These are phyloP conservation scores for Alviniconcha strummeri DNA, from an alignment of 2,888 invertebrate genomes.

Conservation along the genomic window DNA sequence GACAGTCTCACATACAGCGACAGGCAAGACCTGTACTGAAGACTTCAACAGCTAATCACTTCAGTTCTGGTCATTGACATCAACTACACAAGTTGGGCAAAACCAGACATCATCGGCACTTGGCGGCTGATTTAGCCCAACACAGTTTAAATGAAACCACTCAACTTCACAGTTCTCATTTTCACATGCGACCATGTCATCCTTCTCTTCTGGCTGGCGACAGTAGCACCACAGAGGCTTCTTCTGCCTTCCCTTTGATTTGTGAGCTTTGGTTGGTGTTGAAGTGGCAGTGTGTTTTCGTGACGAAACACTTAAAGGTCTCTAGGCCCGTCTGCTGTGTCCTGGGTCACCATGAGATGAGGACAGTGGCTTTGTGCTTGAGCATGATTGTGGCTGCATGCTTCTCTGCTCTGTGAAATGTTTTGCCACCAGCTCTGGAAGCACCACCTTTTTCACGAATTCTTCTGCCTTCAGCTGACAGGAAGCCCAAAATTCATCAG, in stretches of 20 bases:
- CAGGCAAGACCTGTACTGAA: too few relatives aligned
- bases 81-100: too few relatives aligned
- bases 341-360: neutral
- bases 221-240: neutral
- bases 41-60: too few relatives aligned
- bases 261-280: neutral
- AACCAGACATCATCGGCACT: neutral
- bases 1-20: too few relatives aligned
- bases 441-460: neutral
- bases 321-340: too few relatives aligned
- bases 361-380: neutral
- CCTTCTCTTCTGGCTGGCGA: neutral
- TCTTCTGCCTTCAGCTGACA: neutral
- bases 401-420: neutral
- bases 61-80: too few relatives aligned
- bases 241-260: neutral
- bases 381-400: neutral
- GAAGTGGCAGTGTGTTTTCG: neutral
- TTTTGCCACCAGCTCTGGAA: conserved; percentile 2
- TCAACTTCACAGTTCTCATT: neutral
- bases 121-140: neutral
- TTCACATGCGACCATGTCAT: conserved; percentile 4
- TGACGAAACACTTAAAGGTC: too few relatives aligned
- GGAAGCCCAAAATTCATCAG: neutral
- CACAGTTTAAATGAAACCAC: conserved; percentile 3